Base-by-base conservation (phyloP, 2,888 invertebrate genomes). In the Gonocerus acuteangulatus region DNA sequence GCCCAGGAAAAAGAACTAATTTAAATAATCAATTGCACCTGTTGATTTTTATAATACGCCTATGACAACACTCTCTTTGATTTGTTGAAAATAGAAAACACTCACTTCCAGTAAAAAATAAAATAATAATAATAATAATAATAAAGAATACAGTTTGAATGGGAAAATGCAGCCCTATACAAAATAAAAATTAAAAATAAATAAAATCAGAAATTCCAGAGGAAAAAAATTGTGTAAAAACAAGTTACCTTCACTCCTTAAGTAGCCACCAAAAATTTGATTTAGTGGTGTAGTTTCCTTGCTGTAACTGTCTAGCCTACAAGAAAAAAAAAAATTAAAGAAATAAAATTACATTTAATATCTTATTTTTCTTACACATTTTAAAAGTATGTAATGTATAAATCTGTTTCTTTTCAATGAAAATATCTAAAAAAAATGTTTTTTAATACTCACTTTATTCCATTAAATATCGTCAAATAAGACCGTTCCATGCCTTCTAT, bases 231-330 rank as follows among this genome's bases (percentile, higher is more conserved):
- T 27, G 27, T 9, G 27, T 6, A 13, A 39, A 13, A 11, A 3
- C 19, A 15, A 27, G 16, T 65, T 70, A 80, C 80, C 79, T 74
- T 81, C 91, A 65, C 94, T 93, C 68, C 94, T 81, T 60, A 95
- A 80, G 74, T 95, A 95, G n/a, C 95, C 95, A 51, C 95, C 95
- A 71, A 96, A 85, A 68, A 96, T 95, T 77, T 95, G 94, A 76
- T 93, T 93, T 42, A 95, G 77, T 0, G 95, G 93, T 47, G 95
- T 95, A 0, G 95, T 96, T 76, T 95, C 95, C 76, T 95, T 95
- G 67, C 89, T 92, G 72, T 86, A 85, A 72, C 85, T 87, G 73
- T 96, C 95, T 64, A 96, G 77, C 70, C 75, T 73, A 70, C 68
- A 70, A 68, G 23, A 48, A 19, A 16, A 2, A 34, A 51, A 27